These are phyloP conservation scores for Byasa hedistus DNA, from an alignment of 2,888 invertebrate species.

Conservation along the genomic window DNA sequence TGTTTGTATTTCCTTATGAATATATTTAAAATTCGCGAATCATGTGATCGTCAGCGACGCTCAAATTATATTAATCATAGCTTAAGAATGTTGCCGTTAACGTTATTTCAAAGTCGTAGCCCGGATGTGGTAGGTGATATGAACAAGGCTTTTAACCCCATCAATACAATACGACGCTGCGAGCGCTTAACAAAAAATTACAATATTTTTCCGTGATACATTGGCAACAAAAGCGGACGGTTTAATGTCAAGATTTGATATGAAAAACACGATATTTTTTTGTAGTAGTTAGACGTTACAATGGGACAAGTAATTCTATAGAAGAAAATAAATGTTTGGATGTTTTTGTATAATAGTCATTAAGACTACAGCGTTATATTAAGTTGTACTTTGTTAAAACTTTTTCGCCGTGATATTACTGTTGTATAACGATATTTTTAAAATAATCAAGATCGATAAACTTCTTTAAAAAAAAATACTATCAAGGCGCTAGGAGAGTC, in stretches of 20 bases:
- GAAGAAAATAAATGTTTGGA: background rate
- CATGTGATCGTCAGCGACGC: constrained; percentile 10
- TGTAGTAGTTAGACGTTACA: background rate
- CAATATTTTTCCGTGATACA: constrained; percentile 3
- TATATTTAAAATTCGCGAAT: constrained; percentile 12
- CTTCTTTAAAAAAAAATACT: too few species aligned
- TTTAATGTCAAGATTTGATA: background rate
- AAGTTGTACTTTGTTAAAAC: too few species aligned
- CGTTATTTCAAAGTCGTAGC: constrained; percentile 50
- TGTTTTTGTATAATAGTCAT: background rate
- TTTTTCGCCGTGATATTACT: too few species aligned
- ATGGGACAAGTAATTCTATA: background rate
- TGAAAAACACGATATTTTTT: background rate
- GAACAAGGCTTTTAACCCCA: constrained; percentile 58
- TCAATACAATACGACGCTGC: constrained; percentile 38
- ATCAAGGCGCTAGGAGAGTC: too few species aligned
- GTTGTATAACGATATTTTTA: too few species aligned
- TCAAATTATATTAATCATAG: constrained; percentile 32
- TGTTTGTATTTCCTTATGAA: constrained; percentile 15
- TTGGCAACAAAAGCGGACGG: background rate
- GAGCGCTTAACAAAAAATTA: constrained; percentile 47
- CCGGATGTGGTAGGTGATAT: constrained; percentile 48
- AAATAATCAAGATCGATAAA: too few species aligned
- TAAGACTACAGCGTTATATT: too few species aligned
- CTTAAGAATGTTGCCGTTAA: constrained; percentile 43